Conservation (phyloP, 2,113 vertebrate species). For the Phrynosoma platyrhinos region DNA sequence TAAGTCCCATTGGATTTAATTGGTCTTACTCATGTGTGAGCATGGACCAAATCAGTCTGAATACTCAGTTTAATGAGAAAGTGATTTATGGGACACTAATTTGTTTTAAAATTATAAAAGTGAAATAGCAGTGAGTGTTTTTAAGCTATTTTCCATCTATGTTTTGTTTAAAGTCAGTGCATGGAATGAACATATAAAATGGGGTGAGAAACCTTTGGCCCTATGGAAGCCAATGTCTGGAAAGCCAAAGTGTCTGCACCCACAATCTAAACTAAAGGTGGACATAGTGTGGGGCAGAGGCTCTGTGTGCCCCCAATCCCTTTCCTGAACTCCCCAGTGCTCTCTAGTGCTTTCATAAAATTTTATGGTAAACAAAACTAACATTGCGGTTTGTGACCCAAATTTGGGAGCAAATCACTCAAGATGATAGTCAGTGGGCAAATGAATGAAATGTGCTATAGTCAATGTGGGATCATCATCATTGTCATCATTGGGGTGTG, state of each 20-base stretch:
- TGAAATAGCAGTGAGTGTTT: slow-evolving; percentile 8
- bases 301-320: too few species aligned
- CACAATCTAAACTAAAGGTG: not conserved
- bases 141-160: not conserved
- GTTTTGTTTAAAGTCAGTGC: slow-evolving; percentile 16
- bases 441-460: too few species aligned
- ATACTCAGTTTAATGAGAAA: not conserved
- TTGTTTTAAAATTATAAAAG: slow-evolving; percentile 3
- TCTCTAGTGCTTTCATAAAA: too few species aligned
- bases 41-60: not conserved
- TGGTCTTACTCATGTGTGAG: not conserved
- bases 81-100: not conserved
- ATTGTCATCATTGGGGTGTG: too few species aligned
- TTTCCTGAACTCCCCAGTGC: too few species aligned
- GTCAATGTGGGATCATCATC: too few species aligned
- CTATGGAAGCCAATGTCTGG: not conserved
- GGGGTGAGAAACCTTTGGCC: not conserved
- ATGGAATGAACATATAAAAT: slow-evolving; percentile 53
- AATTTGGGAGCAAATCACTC: too few species aligned
- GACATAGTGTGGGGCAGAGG: too few species aligned
- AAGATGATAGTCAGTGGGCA: too few species aligned
- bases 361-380: too few species aligned
- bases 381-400: too few species aligned
- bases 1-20: not conserved
- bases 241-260: not conserved